Evolutionary conservation across 1,140 invertebrate genomes (phyloP).

Genomic region (Brachionus manjavacas): DNA sequence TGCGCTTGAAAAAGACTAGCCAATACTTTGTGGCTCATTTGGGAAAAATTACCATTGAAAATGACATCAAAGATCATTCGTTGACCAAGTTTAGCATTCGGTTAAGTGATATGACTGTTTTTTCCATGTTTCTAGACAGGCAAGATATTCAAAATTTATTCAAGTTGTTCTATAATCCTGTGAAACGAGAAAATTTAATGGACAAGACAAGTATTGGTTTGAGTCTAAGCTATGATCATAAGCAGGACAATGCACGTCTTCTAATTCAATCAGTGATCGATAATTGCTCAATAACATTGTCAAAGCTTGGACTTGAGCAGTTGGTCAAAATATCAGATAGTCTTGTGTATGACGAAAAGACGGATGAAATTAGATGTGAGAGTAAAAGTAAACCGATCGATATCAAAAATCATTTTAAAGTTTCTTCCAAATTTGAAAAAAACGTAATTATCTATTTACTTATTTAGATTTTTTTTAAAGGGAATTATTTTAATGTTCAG

Average conservation of each 20-base stretch:
- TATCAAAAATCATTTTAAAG: background rate
- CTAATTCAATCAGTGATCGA: background rate
- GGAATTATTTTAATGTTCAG: no score
- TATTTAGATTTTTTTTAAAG: no score
- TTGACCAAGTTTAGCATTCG: constrained; percentile 58
- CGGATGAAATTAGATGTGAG: background rate
- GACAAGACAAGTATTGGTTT: constrained; percentile 13
- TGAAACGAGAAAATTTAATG: constrained; percentile 8
- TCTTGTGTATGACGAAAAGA: background rate
- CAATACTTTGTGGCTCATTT: constrained; percentile 86
- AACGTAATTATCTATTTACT: background rate
- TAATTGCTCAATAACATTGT: constrained; percentile 19
- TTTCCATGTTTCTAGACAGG: constrained; percentile 67
- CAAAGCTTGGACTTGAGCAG: background rate
- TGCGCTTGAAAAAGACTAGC: constrained; percentile 71
- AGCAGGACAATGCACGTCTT: background rate
- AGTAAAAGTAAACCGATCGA: background rate
- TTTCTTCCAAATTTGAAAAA: background rate
- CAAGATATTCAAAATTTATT: constrained; percentile 42
- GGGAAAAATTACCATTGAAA: constrained; percentile 72
- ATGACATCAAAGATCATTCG: constrained; percentile 42
- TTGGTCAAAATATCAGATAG: constrained; percentile 19
- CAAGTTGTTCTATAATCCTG: constrained; percentile 50
- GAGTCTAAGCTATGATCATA: background rate
- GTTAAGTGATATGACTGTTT: constrained; percentile 80